A percentile compares a stretch with the other conserved stretches of the same genome.
phyloP scores from a whole-genome alignment of 1,140 invertebrate species.

The Drosophila pallidifrons region DNA sequence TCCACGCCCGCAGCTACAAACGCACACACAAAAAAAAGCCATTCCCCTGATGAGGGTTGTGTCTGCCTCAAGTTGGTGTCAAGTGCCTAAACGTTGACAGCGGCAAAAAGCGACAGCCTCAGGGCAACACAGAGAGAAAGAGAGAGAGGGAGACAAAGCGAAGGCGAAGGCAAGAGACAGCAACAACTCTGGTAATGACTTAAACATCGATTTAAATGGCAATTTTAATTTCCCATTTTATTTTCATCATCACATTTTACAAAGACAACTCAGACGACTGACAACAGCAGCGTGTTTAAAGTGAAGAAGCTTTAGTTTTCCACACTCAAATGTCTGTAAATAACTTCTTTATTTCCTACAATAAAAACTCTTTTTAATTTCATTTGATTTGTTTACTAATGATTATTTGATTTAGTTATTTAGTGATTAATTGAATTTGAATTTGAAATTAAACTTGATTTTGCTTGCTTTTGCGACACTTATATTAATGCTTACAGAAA shows the following conservation, averaged over 20 bases:
- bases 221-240: not conserved
- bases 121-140: not conserved
- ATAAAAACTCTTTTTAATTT: too few relatives aligned
- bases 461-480: too few relatives aligned
- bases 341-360: too few relatives aligned
- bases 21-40: constrained; percentile 5
- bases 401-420: too few relatives aligned
- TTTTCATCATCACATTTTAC: not conserved
- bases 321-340: too few relatives aligned
- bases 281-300: too few relatives aligned
- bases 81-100: constrained; percentile 7
- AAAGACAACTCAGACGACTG: not conserved
- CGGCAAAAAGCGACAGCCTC: not conserved
- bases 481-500: too few relatives aligned
- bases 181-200: not conserved
- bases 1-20: constrained; percentile 9
- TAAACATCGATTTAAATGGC: constrained; percentile 1
- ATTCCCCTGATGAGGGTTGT: constrained; percentile 30
- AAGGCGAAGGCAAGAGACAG: not conserved
- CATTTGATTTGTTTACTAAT: too few relatives aligned
- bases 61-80: constrained; percentile 21
- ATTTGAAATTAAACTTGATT: too few relatives aligned
- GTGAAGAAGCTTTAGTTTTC: too few relatives aligned
- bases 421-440: too few relatives aligned
- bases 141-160: constrained; percentile 4